Percentiles rank a stretch among this genome's conserved stretches.
Conservation (phyloP, 2,888 invertebrate species). For the Troilus luridus region DNA sequence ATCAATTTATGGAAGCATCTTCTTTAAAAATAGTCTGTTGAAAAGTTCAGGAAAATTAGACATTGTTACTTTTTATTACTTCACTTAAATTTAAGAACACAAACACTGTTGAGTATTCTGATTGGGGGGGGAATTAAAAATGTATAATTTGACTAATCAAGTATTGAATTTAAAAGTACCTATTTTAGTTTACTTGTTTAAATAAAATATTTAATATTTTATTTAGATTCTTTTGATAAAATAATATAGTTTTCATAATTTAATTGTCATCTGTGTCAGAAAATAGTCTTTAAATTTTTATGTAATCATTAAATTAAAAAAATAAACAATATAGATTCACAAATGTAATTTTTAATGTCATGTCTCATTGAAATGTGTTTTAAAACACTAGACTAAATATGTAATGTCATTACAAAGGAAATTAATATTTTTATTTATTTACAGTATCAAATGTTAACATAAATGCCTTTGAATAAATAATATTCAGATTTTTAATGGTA, state of each 20-base stretch:
- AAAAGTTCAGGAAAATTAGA: not conserved
- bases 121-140: not conserved
- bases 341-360: not conserved
- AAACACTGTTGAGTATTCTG: not conserved
- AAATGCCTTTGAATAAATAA: not conserved
- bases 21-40: not conserved
- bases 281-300: not conserved
- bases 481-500: not conserved
- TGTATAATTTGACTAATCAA: not conserved
- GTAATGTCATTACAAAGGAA: not conserved
- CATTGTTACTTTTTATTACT: not conserved
- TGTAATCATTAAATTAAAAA: not conserved
- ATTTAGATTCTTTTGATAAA: too few relatives aligned
- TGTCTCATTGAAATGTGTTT: too few relatives aligned
- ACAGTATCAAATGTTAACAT: not conserved
- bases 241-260: not conserved
- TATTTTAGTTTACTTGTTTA: not conserved
- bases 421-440: not conserved
- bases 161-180: not conserved
- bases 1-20: not conserved
- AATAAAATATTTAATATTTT: too few relatives aligned
- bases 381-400: not conserved
- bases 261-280: not conserved
- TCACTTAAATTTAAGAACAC: not conserved
- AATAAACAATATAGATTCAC: not conserved